Conservation (phyloP, 2,113 vertebrate species). For the Silurus asotus region DNA sequence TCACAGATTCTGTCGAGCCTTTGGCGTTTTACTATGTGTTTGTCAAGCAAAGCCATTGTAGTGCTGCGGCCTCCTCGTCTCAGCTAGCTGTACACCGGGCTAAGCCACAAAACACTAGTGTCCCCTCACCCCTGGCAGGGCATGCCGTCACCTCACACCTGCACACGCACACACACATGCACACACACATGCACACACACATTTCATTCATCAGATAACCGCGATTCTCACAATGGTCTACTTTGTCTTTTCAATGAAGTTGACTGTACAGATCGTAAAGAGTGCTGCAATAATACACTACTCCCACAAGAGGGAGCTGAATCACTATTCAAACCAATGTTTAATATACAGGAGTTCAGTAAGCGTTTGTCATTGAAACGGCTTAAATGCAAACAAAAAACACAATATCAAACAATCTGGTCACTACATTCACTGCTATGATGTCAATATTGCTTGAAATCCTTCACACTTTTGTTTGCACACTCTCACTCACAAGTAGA, state of each 20-base stretch:
- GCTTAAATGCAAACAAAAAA: not conserved
- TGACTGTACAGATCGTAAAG: not conserved
- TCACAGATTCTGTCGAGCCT: slow-evolving; percentile 97
- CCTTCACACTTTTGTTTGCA: not conserved
- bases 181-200: slow-evolving; percentile 20
- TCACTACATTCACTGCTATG: not conserved
- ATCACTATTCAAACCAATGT: not conserved
- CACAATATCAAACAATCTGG: not conserved
- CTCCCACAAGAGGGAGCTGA: slow-evolving; percentile 42
- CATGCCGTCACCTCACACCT: slow-evolving; percentile 80
- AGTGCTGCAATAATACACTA: not conserved
- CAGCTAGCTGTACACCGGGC: slow-evolving; percentile 63
- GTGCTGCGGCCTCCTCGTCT: slow-evolving; percentile 66
- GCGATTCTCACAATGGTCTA: not conserved
- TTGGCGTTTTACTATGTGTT: slow-evolving; percentile 99
- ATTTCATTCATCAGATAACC: slow-evolving; percentile 22
- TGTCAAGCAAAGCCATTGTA: slow-evolving; percentile 96
- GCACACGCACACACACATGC: slow-evolving; percentile 25
- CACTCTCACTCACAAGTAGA: slow-evolving; percentile 5
- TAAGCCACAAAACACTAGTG: slow-evolving; percentile 81
- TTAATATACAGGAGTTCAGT: no score
- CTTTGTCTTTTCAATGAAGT: slow-evolving; percentile 4
- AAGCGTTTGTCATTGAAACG: not conserved
- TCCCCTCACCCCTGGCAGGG: slow-evolving; percentile 67
- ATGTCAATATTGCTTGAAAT: not conserved